phyloP scores from a whole-genome alignment of 2,113 vertebrate species.

The Gnathonemus longibarbis region DNA sequence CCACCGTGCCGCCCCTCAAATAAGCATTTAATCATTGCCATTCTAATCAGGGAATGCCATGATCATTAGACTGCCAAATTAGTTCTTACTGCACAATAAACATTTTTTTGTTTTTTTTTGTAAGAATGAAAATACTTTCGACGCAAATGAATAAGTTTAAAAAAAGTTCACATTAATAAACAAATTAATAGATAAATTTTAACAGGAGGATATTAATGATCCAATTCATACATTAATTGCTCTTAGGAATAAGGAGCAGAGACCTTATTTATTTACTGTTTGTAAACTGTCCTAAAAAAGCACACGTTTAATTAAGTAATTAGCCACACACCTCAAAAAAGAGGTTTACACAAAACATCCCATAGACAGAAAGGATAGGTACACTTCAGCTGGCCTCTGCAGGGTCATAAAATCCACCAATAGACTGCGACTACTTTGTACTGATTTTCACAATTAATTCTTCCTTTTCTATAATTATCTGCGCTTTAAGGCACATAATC shows the following conservation, averaged over 20 bases:
- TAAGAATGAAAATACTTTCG: not conserved
- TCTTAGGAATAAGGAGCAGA: conserved; percentile 23
- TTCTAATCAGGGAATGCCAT: not conserved
- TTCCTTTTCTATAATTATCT: not conserved
- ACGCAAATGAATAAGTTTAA: not conserved
- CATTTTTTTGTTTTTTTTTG: not conserved
- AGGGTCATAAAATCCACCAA: not conserved
- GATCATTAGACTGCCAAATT: not conserved
- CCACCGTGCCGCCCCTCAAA: not conserved
- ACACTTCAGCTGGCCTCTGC: not conserved
- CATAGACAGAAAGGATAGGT: not conserved
- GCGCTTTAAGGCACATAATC: not conserved
- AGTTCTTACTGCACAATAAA: not conserved
- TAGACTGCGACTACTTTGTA: not conserved
- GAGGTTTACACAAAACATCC: not conserved
- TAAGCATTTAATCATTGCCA: not conserved
- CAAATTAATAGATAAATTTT: conserved; percentile 7
- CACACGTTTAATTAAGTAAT: conserved; percentile 6
- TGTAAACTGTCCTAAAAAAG: not conserved
- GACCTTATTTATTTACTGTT: not conserved
- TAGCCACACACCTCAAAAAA: not conserved
- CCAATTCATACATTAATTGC: conserved; percentile 41
- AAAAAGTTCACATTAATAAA: not conserved
- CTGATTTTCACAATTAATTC: not conserved
- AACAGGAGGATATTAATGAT: conserved; percentile 47